Evolutionary conservation across 1,140 invertebrate genomes (phyloP), one percentile per base, ranked within the genome.

Genomic region (Chionoecetes opilio): DNA sequence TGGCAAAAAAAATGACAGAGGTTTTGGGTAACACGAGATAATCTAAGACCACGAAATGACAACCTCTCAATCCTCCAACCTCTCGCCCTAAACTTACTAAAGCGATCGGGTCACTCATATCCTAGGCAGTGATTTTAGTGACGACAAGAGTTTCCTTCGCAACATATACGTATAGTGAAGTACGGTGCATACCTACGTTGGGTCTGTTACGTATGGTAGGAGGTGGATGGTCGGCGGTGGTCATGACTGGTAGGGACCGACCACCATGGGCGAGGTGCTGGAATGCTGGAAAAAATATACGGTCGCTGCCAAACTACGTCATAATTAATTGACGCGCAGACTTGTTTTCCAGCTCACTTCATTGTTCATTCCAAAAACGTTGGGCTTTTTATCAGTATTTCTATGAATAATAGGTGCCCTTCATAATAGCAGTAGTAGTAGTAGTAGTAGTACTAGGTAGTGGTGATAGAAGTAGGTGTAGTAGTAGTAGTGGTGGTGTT

Each of bases 281-380:
- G n/a, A 75, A n/a, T 75, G 63, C n/a, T 75, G 63, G 63, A 8
- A 75, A 75, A 75, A 21, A 5, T 75, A 11, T 75, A 11, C 21
- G 63, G 63, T n/a, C 63, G 21, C 5, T 11, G 1, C 21, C 63
- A n/a, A 11, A 0, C 63, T 75, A 75, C 63, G 8, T 75, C 21
- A 75, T 75, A 75, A 75, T 75, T 75, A 11, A 75, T 75, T 21
- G 63, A n/a, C 11, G 5, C 21, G 63, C 63, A n/a, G 26, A 75
- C 21, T 75, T 75, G n/a, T 75, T 75, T 75, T 75, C 63, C 63
- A 75, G 63, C 11, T 21, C n/a, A 75, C 63, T 11, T 75, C 63
- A 75, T 75, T 75, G 63, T 75, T 75, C 63, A 75, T 75, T 75
- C 63, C 21, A 75, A n/a, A 75, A n/a, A 75, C 63, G 63, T 75